Evolutionary conservation across 2,797 vertebrate species (phyloP).

Genomic region (Chelonia mydas): DNA sequence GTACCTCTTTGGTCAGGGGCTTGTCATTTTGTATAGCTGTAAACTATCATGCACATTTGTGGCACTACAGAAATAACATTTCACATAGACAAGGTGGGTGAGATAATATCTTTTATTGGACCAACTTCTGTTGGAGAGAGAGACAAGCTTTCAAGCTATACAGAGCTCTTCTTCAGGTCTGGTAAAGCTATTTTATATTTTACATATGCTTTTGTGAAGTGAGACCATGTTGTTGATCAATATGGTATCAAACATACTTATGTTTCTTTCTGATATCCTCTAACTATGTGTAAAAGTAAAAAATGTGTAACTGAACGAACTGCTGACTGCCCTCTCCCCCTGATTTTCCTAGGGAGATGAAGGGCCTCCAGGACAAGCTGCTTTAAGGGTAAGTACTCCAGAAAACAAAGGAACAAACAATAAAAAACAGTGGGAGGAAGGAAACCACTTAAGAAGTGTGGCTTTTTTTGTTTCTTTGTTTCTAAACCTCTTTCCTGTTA

Average conservation of each 20-base stretch:
- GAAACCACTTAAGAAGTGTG: conserved; percentile 4
- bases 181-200: background rate
- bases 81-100: background rate
- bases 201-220: background rate
- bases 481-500: background rate
- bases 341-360: conserved; percentile 86
- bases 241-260: conserved; percentile 2
- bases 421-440: background rate
- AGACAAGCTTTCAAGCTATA: background rate
- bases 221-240: background rate
- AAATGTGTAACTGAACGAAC: background rate
- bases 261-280: background rate
- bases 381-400: conserved; percentile 85
- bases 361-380: conserved; percentile 85
- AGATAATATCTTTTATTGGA: background rate
- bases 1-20: conserved; percentile 15
- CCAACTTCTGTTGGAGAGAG: background rate
- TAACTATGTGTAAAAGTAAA: conserved; percentile 4
- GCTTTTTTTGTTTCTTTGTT: background rate
- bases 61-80: background rate
- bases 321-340: conserved; percentile 20
- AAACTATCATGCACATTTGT: background rate
- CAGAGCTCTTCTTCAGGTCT: background rate
- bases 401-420: background rate
- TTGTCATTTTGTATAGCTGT: background rate